Conservation (phyloP, 1,140 invertebrate genomes). For the Hormaphis cornu region DNA sequence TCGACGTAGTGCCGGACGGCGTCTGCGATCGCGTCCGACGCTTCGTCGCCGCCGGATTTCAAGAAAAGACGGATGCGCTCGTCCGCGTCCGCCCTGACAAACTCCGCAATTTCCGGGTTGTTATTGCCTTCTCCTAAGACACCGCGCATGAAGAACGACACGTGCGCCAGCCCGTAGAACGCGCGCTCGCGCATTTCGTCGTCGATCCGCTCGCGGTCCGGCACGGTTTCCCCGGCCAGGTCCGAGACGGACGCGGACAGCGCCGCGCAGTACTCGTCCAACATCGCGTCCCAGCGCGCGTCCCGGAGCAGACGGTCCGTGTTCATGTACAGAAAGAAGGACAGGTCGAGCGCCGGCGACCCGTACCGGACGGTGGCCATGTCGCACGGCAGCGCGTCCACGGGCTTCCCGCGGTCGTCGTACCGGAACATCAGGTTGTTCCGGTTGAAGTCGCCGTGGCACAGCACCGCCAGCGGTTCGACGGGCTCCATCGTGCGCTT, state of each 20-base stretch:
- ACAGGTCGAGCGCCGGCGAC: slow-evolving; percentile 42
- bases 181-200: slow-evolving; percentile 15
- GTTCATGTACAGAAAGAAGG: slow-evolving; percentile 42
- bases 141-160: not conserved
- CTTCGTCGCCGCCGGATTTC: not conserved
- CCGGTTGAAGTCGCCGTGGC: slow-evolving; percentile 49
- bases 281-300: slow-evolving; percentile 37
- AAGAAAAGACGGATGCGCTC: not conserved
- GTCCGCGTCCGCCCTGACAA: not conserved
- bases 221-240: not conserved
- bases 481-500: not conserved
- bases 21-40: not conserved
- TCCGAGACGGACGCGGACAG: not conserved
- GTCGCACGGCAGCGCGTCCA: slow-evolving; percentile 42
- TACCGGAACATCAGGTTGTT: slow-evolving; percentile 49
- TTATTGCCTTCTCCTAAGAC: not conserved
- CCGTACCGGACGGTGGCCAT: slow-evolving; percentile 40
- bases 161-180: not conserved
- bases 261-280: slow-evolving; percentile 39
- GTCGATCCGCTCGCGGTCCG: slow-evolving; percentile 39
- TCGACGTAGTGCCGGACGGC: slow-evolving; percentile 10
- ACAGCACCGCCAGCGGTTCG: slow-evolving; percentile 43
- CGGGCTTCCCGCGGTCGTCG: slow-evolving; percentile 34
- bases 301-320: slow-evolving; percentile 36
- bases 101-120: not conserved